These are phyloP conservation scores for Atherinosoma microstoma DNA, from an alignment of 2,797 vertebrate genomes.

Conservation along the genomic window DNA sequence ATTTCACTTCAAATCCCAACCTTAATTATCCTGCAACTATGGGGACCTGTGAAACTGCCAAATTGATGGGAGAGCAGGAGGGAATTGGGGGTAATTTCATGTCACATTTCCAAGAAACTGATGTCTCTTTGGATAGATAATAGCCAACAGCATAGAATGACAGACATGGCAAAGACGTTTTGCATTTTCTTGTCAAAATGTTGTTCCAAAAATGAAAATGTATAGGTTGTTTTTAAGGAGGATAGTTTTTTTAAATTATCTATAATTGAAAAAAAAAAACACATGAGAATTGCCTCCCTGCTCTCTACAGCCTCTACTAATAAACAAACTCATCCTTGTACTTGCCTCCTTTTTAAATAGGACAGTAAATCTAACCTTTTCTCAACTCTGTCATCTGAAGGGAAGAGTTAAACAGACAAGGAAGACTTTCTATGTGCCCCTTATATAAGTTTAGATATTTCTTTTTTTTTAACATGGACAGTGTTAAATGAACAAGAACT, in stretches of 20 bases:
- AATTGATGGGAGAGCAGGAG: slow-evolving; percentile 65
- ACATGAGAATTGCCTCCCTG: slow-evolving; percentile 15
- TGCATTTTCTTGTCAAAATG: slow-evolving; percentile 37
- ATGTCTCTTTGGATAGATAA: slow-evolving; percentile 73
- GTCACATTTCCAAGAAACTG: slow-evolving; percentile 71
- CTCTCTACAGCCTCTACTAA: slow-evolving; percentile 15
- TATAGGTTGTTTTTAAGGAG: slow-evolving; percentile 15
- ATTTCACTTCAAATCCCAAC: slow-evolving; percentile 58
- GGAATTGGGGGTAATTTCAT: slow-evolving; percentile 78
- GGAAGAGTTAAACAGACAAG: background rate
- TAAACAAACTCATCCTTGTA: slow-evolving; percentile 9
- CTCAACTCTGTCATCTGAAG: slow-evolving; percentile 2
- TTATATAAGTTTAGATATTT: too few relatives aligned
- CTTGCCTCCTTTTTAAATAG: slow-evolving; percentile 14
- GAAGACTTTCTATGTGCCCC: too few relatives aligned
- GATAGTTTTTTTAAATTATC: slow-evolving; percentile 20
- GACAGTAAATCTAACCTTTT: background rate
- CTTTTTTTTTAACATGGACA: too few relatives aligned
- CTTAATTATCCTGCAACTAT: slow-evolving; percentile 65
- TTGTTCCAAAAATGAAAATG: slow-evolving; percentile 20
- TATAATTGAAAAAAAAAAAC: slow-evolving; percentile 43
- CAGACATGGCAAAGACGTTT: slow-evolving; percentile 55
- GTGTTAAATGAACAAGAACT: too few relatives aligned
- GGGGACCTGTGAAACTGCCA: slow-evolving; percentile 65
- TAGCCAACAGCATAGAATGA: slow-evolving; percentile 56